phyloP scores from a whole-genome alignment of 2,113 vertebrate species.

The Xenotilapia leptura region DNA sequence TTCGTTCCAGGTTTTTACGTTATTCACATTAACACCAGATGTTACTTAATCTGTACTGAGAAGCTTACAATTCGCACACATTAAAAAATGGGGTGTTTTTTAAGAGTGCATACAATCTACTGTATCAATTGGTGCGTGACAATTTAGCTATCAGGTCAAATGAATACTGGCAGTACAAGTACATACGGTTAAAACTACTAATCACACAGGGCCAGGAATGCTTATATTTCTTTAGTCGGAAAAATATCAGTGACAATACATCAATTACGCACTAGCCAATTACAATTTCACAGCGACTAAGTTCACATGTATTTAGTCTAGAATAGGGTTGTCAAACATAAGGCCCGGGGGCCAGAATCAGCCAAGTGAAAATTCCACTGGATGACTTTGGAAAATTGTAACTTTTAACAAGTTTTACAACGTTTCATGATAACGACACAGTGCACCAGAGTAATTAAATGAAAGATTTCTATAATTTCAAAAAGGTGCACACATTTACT shows the following conservation, averaged over 20 bases:
- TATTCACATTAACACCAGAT: neutral
- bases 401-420: neutral
- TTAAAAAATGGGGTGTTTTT: neutral
- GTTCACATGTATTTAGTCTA: neutral
- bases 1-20: neutral
- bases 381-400: neutral
- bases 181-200: neutral
- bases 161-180: neutral
- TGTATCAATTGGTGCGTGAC: neutral
- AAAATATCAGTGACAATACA: neutral
- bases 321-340: neutral
- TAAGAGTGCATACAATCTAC: neutral
- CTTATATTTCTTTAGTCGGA: neutral
- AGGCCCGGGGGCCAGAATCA: neutral
- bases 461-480: neutral
- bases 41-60: neutral
- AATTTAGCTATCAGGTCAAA: neutral
- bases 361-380: accelerated
- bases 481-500: neutral
- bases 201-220: neutral
- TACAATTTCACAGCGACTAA: neutral
- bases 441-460: neutral
- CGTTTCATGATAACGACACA: neutral
- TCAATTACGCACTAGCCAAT: neutral
- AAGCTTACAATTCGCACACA: neutral